Evolutionary conservation across 30 jellyfish, hydroid and myxozoan species (phyloP), one percentile per base, ranked within the genome.

Genomic region (Chrysaora quinquecirrha): DNA sequence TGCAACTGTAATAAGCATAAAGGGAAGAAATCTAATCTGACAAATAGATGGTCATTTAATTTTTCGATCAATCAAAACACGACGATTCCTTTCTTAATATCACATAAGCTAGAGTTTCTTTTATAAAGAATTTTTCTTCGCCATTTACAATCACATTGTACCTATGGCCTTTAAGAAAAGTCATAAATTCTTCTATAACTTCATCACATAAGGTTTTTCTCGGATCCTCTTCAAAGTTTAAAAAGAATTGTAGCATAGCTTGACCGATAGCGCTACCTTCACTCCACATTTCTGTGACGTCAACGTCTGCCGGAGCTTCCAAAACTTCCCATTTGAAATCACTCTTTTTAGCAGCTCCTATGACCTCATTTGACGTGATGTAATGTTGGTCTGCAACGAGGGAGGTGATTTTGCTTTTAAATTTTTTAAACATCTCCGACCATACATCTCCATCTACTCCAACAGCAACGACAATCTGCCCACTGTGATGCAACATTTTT

Each of bases 381-480:
- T 75, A 75, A 50, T 50, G 75, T 21, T 32, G 24, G 29, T 75
- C 86, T 3, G 31, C 54, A 23, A 19, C 11, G 47, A 75, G 16
- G 24, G 86, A 49, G 3, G 54, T 60, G n/a, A 75, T 32, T 29
- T 56, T 75, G 63, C 23, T 18, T n/a, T 29, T 32, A 34, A 75
- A 75, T 50, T 70, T 46, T 48, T 52, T 25, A 0, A 75, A 18
- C 20, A 75, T 28, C 18, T 75, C 34, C 75, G 58, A 70, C 86
- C 86, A 75, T 2, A 75, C 58, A 56, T 75, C 86, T 16, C 64
- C 76, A 32, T 75, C 35, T 30, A 48, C 58, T 32, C 86, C 86
- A 58, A 75, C 86, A 34, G 60, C 76, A 50, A 22, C 27, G 6
- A 75, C 25, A 1, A 56, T 30, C 74, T 48, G 58, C 43, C 86